Base-by-base conservation (phyloP, 2,113 vertebrate genomes). In the Sinocyclocheilus maitianheensis region DNA sequence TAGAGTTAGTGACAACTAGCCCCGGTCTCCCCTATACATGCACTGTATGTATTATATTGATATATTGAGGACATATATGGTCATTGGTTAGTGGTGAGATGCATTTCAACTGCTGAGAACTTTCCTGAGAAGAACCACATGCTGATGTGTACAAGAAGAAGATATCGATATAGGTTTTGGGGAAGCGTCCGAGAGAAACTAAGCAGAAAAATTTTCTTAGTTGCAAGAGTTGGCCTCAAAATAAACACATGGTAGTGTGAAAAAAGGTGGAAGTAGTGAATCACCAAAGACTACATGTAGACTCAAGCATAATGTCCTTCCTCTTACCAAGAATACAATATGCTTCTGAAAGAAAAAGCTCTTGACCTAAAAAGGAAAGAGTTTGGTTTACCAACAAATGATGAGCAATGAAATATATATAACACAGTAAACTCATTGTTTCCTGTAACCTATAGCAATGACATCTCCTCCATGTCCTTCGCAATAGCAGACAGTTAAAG, bases 291-390 rank as follows among this genome's bases (percentile, higher is more conserved):
- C 16, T 74, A 58, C 24, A 46, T 14, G 43, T 53, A 71, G 69
- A 22, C 26, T 71, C 2, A 13, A 3, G 16, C 60, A 79, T 24
- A 34, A 69, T 22, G 4, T 74, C 51, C 81, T 83, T 74, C 81
- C 81, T 74, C 5, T 60, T 72, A 30, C 20, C 30, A 74, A 74
- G 67, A 83, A 58, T 55, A 37, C 18, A 53, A 34, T 4, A 83
- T 83, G 26, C 34, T 58, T 72, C 58, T 34, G 22, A 60, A 8
- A 16, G 18, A 10, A 53, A 81, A 85, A 46, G 1, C 9, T 67
- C 8, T 46, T 80, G 26, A 60, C 3, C 83, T 58, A 46, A 60
- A 37, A 69, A 69, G 43, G 51, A 69, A 22, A 74, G 48, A 58
- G 20, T 53, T n/a, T 69, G 5, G 26, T 81, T 65, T 11, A 71